These are phyloP conservation scores for Percina caprodes DNA, from an alignment of 2,113 vertebrate genomes.

Conservation along the genomic window DNA sequence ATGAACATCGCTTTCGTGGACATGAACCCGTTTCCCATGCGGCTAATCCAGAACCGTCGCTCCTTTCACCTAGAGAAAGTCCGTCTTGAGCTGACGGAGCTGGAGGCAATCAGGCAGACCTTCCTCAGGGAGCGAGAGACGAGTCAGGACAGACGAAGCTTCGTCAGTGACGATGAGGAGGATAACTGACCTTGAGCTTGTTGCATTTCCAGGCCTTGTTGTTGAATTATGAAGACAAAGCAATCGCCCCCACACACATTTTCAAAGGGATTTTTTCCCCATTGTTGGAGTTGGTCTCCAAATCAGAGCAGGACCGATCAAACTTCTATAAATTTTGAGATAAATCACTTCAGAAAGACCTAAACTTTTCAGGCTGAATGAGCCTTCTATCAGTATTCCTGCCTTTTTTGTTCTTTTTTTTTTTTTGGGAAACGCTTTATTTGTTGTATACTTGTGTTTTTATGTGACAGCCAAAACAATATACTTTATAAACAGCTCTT, in stretches of 20 bases:
- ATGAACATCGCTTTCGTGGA: slow-evolving; percentile 93
- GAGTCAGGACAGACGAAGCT: slow-evolving; percentile 87
- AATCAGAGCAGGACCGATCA: slow-evolving; percentile 36
- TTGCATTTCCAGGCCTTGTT: no score
- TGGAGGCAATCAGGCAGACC: slow-evolving; percentile 95
- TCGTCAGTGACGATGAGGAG: slow-evolving; percentile 97
- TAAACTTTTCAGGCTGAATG: slow-evolving; percentile 22
- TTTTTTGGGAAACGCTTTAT: slow-evolving; percentile 2
- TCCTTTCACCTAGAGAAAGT: slow-evolving; percentile 96
- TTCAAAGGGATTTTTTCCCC: slow-evolving; percentile 4
- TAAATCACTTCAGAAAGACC: slow-evolving; percentile 28
- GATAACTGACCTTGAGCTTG: slow-evolving; percentile 78
- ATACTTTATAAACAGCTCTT: not conserved
- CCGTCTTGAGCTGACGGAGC: slow-evolving; percentile 92
- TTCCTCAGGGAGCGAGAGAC: slow-evolving; percentile 94
- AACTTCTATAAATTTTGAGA: not conserved
- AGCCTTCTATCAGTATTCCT: slow-evolving; percentile 70
- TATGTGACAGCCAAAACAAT: slow-evolving; percentile 1
- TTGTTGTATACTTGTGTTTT: slow-evolving; percentile 29
- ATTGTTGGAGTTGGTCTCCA: slow-evolving; percentile 25
- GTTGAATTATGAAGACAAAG: slow-evolving; percentile 21
- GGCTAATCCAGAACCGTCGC: slow-evolving; percentile 95
- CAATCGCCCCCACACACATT: not conserved
- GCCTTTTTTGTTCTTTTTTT: slow-evolving; percentile 30
- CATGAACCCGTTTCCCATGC: slow-evolving; percentile 97